A percentile compares a stretch with the other conserved stretches of the same genome.
These are phyloP conservation scores for Caenorhabditis virilis DNA, from an alignment of 2,888 invertebrate species.

Conservation along the genomic window DNA sequence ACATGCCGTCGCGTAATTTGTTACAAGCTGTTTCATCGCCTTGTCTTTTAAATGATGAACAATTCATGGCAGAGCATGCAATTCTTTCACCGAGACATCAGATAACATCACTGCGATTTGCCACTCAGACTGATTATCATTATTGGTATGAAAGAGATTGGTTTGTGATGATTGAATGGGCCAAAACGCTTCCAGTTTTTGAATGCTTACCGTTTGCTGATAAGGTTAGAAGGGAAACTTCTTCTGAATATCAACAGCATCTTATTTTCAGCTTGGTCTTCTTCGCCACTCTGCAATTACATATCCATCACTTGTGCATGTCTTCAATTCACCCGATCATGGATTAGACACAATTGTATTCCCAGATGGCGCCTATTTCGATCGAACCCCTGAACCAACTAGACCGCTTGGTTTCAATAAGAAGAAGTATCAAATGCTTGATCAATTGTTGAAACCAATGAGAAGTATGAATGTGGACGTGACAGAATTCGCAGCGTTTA, in stretches of 20 bases:
- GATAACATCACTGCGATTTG: conserved; percentile 40
- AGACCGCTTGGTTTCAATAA: conserved; percentile 55
- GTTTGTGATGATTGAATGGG: conserved; percentile 68
- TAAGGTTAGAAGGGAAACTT: conserved; percentile 43
- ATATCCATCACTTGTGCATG: conserved; percentile 66
- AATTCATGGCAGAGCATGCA: conserved; percentile 37
- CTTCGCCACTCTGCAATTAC: conserved; percentile 67
- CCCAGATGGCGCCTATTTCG: conserved; percentile 66
- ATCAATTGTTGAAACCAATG: conserved; percentile 65
- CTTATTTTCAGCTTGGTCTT: conserved; percentile 51
- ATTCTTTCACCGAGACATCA: conserved; percentile 30
- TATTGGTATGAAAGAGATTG: conserved; percentile 66
- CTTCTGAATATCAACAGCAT: neutral
- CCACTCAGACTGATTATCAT: conserved; percentile 58
- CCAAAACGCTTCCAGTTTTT: conserved; percentile 64
- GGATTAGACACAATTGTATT: conserved; percentile 65
- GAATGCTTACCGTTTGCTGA: conserved; percentile 51
- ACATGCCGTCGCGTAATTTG: conserved; percentile 29
- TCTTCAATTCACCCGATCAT: conserved; percentile 63
- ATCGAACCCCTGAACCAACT: conserved; percentile 58
- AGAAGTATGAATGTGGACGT: conserved; percentile 60
- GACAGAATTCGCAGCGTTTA: conserved; percentile 66
- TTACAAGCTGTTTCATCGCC: conserved; percentile 42
- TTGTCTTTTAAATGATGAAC: conserved; percentile 38
- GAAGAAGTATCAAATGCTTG: conserved; percentile 64